Evolutionary conservation across 2,888 invertebrate species (phyloP), one percentile per base, ranked within the genome.

Genomic region (Drosophila bunnanda): DNA sequence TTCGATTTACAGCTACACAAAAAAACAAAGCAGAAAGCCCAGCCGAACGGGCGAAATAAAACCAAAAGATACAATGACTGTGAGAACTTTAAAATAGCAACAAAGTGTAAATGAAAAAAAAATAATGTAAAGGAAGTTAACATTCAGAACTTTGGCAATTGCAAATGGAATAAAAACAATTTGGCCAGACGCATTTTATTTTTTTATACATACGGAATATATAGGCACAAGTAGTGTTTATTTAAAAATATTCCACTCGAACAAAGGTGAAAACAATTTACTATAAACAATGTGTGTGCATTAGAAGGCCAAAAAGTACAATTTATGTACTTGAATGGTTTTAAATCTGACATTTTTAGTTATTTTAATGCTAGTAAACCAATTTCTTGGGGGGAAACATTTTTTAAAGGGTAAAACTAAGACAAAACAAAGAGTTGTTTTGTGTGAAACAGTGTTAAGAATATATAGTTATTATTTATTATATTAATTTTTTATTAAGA

Each of bases 1-100:
- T 80, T 85, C 86, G 83, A 81, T 85, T 80, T 85, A 85, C 76
- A 80, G 76, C 80, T 62, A 56, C 75, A 13, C 2, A 25, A 25
- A 61, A 64, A 48, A 64, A 48, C 50, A 32, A 38, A 48, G 62
- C 38, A 25, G 32, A 30, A 30, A 30, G 22, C 20, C 9, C 12
- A 12, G 41, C 3, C n/a, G 17, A 46, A 30, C 28, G 7, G 30
- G 1, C 41, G 10, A 10, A 46, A 30, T 9, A 25, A n/a, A 62
- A 78, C 75, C 44, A 66, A 58, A 38, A 41, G 9, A 32, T 12
- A 41, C 34, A 61, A 38, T 25, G 66, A 65, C 48, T 38, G 53
- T 39, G 66, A 28, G 28, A 34, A 64, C 20, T 64, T 64, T 34
- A 50, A 41, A 34, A 41, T 48, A 39, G 64, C 22, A 64, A 48